Percentiles rank a stretch among this genome's conserved stretches.
These are phyloP conservation scores for Hipposideros larvatus DNA, from an alignment of 2,797 vertebrate genomes.

Conservation along the genomic window DNA sequence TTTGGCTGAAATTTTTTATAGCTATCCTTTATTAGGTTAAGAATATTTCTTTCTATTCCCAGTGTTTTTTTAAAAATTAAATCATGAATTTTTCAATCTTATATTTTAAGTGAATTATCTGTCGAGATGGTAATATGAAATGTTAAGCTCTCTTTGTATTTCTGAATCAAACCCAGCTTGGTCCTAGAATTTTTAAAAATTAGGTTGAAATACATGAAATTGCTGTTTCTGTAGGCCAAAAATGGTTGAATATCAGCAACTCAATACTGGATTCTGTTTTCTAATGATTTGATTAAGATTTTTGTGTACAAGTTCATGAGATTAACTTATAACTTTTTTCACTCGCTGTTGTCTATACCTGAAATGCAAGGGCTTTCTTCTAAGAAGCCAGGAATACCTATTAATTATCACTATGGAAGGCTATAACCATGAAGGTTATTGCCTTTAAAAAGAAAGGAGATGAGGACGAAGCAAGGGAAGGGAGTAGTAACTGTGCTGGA, in stretches of 20 bases:
- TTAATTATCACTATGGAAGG: background rate
- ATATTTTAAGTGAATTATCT: constrained; percentile 1
- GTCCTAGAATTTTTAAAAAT: background rate
- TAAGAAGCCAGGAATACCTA: background rate
- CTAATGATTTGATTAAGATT: constrained; percentile 16
- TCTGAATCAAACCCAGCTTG: background rate
- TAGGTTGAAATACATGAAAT: background rate
- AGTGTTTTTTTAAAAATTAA: background rate
- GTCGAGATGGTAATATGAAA: background rate
- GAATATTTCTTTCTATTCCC: background rate
- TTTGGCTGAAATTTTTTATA: background rate
- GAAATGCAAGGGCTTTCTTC: background rate
- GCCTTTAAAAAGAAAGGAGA: background rate
- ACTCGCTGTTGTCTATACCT: background rate
- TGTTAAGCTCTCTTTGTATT: background rate
- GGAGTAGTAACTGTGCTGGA: background rate
- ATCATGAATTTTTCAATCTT: background rate
- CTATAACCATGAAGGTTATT: background rate
- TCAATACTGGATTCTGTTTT: background rate
- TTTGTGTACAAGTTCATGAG: background rate
- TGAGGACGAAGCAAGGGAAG: background rate
- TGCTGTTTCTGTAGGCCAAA: background rate
- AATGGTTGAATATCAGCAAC: background rate
- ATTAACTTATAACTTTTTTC: background rate
- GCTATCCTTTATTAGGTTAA: background rate